Evolutionary conservation across 2,888 invertebrate genomes (phyloP), one percentile per base, ranked within the genome.

Genomic region (Altica lythri): DNA sequence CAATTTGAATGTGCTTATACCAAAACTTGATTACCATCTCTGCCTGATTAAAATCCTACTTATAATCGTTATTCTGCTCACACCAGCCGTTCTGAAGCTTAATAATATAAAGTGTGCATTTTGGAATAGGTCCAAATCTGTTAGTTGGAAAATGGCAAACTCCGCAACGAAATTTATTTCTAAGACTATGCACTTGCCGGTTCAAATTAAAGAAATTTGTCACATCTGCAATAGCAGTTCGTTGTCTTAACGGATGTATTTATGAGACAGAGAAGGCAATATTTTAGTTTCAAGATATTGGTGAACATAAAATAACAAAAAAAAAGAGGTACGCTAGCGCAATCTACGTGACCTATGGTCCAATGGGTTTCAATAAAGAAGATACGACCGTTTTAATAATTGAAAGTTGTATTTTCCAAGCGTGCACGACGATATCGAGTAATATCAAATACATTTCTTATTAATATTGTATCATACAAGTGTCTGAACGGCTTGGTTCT

Each of bases 71-170:
- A 61, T 63, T 63, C 61, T 13, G 17, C 50, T 53, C 63, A 61
- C 61, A 60, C 57, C 52, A 61, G 57, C 59, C 58, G 47, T 60
- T 55, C 55, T 55, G 55, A 54, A 63, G 55, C 53, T 60, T 59
- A 60, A 57, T 49, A 49, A 51, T 44, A 37, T 46, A 52, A 52
- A 53, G 51, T 25, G 46, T 47, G 47, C 59, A 59, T 58, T 61
- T 61, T 63, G 63, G 60, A 55, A 47, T 42, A 54, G 55, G 46
- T 60, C 63, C 63, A 63, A 63, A 61, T 57, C 57, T 25, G 53
- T 53, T 52, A 46, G 35, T 47, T 29, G 25, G 35, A 48, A 34
- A 16, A 6, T 22, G 27, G 14, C 27, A 25, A 47, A 9, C 37
- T 52, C 35, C 10, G 38, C 40, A 42, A 18, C 12, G 35, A 13